Evolutionary conservation across 2,888 invertebrate species (phyloP).

Genomic region (Heliconius ismenius): DNA sequence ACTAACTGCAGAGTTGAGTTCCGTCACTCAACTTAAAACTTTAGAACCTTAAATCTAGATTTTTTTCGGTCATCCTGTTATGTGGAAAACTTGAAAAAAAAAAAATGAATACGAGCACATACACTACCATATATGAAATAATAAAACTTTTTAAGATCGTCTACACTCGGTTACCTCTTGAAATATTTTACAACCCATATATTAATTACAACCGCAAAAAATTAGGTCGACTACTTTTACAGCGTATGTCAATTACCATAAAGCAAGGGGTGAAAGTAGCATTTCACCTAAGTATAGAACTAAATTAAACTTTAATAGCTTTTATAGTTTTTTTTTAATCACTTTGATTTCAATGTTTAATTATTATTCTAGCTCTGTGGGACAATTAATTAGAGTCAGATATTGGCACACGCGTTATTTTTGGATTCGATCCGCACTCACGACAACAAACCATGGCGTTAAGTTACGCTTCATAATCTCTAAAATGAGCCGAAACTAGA

Average conservation of each 20-base stretch:
- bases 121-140: neutral
- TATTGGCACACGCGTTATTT: too few species aligned
- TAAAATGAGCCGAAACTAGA: neutral
- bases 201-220: constrained; percentile 25
- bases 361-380: too few species aligned
- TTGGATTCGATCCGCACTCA: too few species aligned
- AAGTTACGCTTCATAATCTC: neutral
- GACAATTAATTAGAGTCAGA: too few species aligned
- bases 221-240: constrained; percentile 41
- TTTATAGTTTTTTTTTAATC: neutral
- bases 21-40: neutral
- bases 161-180: constrained; percentile 2
- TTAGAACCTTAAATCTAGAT: neutral
- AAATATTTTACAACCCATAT: constrained; percentile 24
- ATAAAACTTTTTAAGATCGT: neutral
- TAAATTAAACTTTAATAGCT: constrained; percentile 21
- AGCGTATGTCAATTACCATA: constrained; percentile 43
- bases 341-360: neutral
- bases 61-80: too few species aligned
- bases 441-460: neutral
- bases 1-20: neutral
- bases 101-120: neutral
- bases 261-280: constrained; percentile 33
- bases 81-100: neutral
- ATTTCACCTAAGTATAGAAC: constrained; percentile 31